Conservation (phyloP, 2,888 invertebrate genomes). For the Drosophila barbarae region DNA sequence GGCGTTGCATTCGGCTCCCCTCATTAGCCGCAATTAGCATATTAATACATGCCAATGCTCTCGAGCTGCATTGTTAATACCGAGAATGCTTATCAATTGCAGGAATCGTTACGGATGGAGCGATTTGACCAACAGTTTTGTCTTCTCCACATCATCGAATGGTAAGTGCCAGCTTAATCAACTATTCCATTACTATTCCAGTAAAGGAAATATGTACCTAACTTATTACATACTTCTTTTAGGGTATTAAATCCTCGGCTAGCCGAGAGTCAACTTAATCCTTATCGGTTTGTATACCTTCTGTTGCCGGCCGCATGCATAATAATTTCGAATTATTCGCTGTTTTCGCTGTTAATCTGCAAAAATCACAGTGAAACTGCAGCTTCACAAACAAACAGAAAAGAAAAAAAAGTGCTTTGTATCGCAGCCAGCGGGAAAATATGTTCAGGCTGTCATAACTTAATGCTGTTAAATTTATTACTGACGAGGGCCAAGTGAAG, state of each 20-base stretch:
- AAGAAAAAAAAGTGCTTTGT: conserved; percentile 48
- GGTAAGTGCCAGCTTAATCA: conserved; percentile 79
- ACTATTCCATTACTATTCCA: background rate
- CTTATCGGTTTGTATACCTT: conserved; percentile 26
- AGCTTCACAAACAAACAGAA: conserved; percentile 19
- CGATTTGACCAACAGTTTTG: conserved; percentile 83
- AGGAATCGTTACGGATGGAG: conserved; percentile 85
- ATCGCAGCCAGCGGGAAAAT: conserved; percentile 31
- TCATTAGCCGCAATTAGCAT: conserved; percentile 51
- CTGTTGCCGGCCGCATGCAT: conserved; percentile 63
- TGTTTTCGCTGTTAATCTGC: conserved; percentile 59
- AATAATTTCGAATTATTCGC: conserved; percentile 71
- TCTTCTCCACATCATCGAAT: conserved; percentile 84
- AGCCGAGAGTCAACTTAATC: conserved; percentile 13
- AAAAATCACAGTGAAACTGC: conserved; percentile 57
- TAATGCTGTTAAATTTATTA: conserved; percentile 56
- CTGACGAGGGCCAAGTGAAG: conserved; percentile 25
- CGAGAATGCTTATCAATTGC: conserved; percentile 37
- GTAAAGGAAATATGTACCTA: background rate
- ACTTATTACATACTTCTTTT: background rate
- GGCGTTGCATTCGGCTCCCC: conserved; percentile 7
- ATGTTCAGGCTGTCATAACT: conserved; percentile 50
- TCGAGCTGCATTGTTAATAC: conserved; percentile 49
- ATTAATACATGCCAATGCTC: conserved; percentile 49
- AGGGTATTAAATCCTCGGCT: conserved; percentile 19